Evolutionary conservation across 2,888 invertebrate species (phyloP), one percentile per base, ranked within the genome.

Genomic region (Acrocyrtus sp.): DNA sequence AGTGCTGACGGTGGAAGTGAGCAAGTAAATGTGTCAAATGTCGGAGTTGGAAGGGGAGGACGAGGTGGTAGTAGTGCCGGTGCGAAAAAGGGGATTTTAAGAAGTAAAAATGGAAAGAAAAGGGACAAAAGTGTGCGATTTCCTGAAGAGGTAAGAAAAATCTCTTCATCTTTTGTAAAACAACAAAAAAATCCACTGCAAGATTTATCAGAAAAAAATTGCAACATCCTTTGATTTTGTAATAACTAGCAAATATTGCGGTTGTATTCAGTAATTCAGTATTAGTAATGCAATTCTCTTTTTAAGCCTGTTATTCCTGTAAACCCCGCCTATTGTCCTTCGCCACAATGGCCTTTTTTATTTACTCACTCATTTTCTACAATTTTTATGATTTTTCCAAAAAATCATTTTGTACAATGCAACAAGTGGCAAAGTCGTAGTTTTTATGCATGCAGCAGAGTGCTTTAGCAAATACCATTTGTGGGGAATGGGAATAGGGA

Each of bases 61-160:
- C 61, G 66, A 66, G 21, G 66, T 66, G 54, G 58, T 50, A 27
- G 60, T 61, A 26, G 54, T 61, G 39, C 29, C 61, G 21, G 56
- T 24, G n/a, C 19, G 26, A 27, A 34, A 54, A 77, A 75, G 60
- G 80, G 80, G 29, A 80, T 79, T 58, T 68, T 78, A 10, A 77
- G 79, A 53, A 72, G 68, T 27, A 75, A 77, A 69, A 76, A 76
- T 65, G 76, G 66, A 26, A 65, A 58, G 34, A 74, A 67, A 53
- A 53, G 78, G 67, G 77, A 74, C 39, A 72, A 78, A 57, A 79
- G 74, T 47, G 81, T 81, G 47, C 73, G 74, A 51, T 81, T 81
- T 60, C 78, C 79, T 41, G 75, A 74, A 72, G 77, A 80, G 81
- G 81, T 81, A 75, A 78, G 69, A n/a, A 27, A 24, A n/a, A 48